These are phyloP conservation scores for Caenorhabditis sp. DNA, from an alignment of 2,888 invertebrate genomes.

Conservation along the genomic window DNA sequence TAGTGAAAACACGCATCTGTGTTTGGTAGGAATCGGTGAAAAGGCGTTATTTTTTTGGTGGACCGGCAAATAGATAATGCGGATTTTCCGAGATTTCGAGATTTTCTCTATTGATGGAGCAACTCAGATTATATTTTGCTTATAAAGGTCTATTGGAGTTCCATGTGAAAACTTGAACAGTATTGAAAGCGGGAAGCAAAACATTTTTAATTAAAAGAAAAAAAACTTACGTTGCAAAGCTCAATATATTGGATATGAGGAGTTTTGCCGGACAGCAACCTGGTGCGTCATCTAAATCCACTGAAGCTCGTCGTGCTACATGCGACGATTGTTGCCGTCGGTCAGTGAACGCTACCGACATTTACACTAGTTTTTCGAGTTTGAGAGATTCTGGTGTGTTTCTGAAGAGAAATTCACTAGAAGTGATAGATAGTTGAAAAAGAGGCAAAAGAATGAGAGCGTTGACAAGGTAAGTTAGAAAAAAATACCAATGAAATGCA, in stretches of 20 bases:
- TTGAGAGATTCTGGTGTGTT: background rate
- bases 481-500: background rate
- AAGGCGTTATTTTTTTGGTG: too few species aligned
- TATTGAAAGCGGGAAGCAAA: too few species aligned
- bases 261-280: constrained; percentile 82
- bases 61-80: background rate
- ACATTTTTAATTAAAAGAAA: background rate
- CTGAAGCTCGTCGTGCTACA: constrained; percentile 63
- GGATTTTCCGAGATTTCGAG: background rate
- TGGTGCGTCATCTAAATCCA: constrained; percentile 73
- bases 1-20: too few species aligned
- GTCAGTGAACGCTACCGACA: constrained; percentile 58
- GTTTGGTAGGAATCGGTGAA: too few species aligned
- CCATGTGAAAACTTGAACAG: too few species aligned
- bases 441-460: background rate
- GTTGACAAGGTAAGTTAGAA: too few species aligned
- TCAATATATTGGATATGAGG: constrained; percentile 81
- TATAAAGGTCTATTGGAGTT: too few species aligned
- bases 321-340: constrained; percentile 54
- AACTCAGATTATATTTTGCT: background rate
- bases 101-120: background rate
- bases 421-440: constrained; percentile 11
- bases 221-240: constrained; percentile 79
- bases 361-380: constrained; percentile 3
- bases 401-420: background rate